Evolutionary conservation across 92 coral and sea anemone species (phyloP).

Genomic region (Umimayanthus kanabou): DNA sequence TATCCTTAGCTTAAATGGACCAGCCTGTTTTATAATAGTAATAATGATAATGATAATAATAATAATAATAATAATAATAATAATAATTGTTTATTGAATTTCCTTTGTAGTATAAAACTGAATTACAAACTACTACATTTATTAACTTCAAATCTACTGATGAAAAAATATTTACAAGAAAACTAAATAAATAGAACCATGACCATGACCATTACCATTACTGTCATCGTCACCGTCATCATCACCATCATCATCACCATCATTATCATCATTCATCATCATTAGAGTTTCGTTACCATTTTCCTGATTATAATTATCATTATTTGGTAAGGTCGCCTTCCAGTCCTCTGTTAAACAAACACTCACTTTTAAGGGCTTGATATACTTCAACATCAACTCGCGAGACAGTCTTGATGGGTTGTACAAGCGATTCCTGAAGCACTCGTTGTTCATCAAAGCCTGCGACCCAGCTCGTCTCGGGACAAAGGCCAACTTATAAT

Average conservation of each 20-base stretch:
- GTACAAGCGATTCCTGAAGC: constrained; percentile 31
- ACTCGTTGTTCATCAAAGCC: constrained; percentile 9
- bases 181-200: too few species aligned
- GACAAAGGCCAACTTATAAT: constrained; percentile 15
- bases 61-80: too few species aligned
- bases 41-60: too few species aligned
- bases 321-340: too few species aligned
- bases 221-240: not conserved
- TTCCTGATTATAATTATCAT: not conserved
- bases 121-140: too few species aligned
- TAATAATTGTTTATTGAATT: too few species aligned
- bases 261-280: not conserved
- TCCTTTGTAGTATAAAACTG: too few species aligned
- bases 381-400: constrained; percentile 19
- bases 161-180: too few species aligned
- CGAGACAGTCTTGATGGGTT: constrained; percentile 32
- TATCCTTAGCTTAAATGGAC: too few species aligned
- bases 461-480: not conserved
- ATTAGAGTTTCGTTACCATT: not conserved
- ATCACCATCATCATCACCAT: not conserved
- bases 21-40: too few species aligned
- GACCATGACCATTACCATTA: too few species aligned
- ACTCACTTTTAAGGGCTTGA: constrained; percentile 31
- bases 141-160: too few species aligned
- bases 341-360: not conserved